These are phyloP conservation scores for Pollenia labialis DNA, from an alignment of 2,888 invertebrate species.

Conservation along the genomic window DNA sequence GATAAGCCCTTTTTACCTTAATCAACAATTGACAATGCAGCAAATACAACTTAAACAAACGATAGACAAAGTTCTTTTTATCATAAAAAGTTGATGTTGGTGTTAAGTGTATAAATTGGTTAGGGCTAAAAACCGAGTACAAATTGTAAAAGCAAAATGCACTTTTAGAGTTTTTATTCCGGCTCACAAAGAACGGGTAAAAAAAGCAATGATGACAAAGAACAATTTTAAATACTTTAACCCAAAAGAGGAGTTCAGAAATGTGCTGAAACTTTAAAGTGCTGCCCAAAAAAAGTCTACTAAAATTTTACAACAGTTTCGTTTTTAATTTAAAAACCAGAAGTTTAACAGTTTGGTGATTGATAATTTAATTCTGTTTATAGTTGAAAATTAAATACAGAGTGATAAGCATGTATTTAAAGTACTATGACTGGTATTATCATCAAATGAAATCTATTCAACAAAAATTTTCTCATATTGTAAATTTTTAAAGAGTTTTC, in stretches of 20 bases:
- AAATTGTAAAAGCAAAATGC: not conserved
- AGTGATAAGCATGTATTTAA: too few species aligned
- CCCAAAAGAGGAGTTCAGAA: not conserved
- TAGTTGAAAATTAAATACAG: too few species aligned
- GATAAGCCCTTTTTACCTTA: not conserved
- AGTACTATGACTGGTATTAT: too few species aligned
- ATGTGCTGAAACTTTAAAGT: not conserved
- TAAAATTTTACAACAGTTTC: not conserved
- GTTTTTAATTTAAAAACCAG: not conserved
- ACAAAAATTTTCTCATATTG: too few species aligned
- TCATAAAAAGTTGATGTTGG: constrained; percentile 19
- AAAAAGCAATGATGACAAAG: not conserved
- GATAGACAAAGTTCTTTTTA: constrained; percentile 23
- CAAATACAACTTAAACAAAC: constrained; percentile 1
- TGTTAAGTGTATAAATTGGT: constrained; percentile 39
- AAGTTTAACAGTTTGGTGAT: too few species aligned
- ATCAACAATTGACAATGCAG: not conserved
- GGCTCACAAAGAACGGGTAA: not conserved
- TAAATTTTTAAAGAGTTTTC: too few species aligned
- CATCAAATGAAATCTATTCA: too few species aligned
- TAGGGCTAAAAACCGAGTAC: not conserved
- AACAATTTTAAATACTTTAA: not conserved
- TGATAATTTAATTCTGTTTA: too few species aligned
- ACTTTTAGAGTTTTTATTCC: not conserved
- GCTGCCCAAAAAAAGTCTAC: not conserved